phyloP scores from a whole-genome alignment of 2,888 invertebrate genomes.

The Ceriagrion tenellum region DNA sequence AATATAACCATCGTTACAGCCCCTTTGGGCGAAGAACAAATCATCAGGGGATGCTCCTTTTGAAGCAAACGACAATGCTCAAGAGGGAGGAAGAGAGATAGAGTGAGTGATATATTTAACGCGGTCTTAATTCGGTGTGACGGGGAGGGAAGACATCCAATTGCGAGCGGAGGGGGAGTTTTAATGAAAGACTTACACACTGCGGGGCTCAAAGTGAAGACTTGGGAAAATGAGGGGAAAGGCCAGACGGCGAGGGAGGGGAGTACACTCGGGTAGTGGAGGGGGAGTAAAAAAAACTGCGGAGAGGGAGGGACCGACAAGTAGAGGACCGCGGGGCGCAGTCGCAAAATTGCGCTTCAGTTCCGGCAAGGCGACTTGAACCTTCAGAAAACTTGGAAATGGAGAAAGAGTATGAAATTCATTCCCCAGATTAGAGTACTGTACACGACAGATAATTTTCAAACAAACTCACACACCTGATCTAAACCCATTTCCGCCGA shows the following conservation, averaged over 20 bases:
- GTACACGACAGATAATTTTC: too few species aligned
- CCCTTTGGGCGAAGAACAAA: background rate
- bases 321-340: too few species aligned
- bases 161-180: conserved; percentile 2
- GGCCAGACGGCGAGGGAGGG: background rate
- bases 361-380: too few species aligned
- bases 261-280: background rate
- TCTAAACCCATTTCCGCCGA: too few species aligned
- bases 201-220: background rate
- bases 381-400: too few species aligned
- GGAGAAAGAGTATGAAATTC: too few species aligned
- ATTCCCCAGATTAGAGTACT: too few species aligned
- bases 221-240: background rate
- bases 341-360: too few species aligned
- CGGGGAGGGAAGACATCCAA: background rate
- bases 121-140: conserved; percentile 14
- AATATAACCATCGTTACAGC: background rate
- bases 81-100: background rate
- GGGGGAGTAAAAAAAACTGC: background rate
- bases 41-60: background rate
- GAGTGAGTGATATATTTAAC: background rate
- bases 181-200: background rate
- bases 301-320: too few species aligned
- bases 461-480: too few species aligned
- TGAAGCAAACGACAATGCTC: background rate